Evolutionary conservation across 2,888 invertebrate genomes (phyloP).

Genomic region (Acanthacorydalis orientalis): DNA sequence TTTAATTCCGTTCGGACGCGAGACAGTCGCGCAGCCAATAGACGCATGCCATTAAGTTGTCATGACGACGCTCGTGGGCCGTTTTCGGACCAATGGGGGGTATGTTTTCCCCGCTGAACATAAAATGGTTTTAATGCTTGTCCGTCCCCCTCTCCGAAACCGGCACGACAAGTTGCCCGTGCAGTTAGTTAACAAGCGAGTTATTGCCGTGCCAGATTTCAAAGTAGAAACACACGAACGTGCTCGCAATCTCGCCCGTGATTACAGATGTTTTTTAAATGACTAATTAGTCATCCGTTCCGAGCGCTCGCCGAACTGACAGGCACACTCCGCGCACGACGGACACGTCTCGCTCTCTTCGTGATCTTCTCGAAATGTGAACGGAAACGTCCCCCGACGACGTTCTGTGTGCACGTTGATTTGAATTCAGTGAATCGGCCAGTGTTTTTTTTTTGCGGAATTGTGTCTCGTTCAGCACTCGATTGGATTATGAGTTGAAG

Average conservation of each 20-base stretch:
- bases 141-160: constrained; percentile 1
- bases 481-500: background rate
- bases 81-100: constrained; percentile 14
- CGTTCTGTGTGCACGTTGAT: background rate
- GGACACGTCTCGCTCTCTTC: constrained; percentile 8
- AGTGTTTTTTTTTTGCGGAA: background rate
- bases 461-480: constrained; percentile 10
- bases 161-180: background rate
- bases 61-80: constrained; percentile 11
- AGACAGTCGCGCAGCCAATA: constrained; percentile 18
- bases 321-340: too few relatives aligned
- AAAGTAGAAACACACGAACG: constrained; percentile 8
- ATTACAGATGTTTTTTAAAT: constrained; percentile 23
- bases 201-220: background rate
- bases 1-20: constrained; percentile 18
- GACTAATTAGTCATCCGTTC: constrained; percentile 16
- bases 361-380: too few relatives aligned
- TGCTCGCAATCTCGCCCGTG: constrained; percentile 21
- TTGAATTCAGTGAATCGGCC: constrained; percentile 2
- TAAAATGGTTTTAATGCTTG: constrained; percentile 9
- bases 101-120: constrained; percentile 13
- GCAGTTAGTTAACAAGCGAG: background rate
- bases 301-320: constrained; percentile 18
- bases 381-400: background rate
- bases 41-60: constrained; percentile 11